Percentiles rank a stretch among this genome's conserved stretches.
These are phyloP conservation scores for Salvator merianae DNA, from an alignment of 2,113 vertebrate species.

Conservation along the genomic window DNA sequence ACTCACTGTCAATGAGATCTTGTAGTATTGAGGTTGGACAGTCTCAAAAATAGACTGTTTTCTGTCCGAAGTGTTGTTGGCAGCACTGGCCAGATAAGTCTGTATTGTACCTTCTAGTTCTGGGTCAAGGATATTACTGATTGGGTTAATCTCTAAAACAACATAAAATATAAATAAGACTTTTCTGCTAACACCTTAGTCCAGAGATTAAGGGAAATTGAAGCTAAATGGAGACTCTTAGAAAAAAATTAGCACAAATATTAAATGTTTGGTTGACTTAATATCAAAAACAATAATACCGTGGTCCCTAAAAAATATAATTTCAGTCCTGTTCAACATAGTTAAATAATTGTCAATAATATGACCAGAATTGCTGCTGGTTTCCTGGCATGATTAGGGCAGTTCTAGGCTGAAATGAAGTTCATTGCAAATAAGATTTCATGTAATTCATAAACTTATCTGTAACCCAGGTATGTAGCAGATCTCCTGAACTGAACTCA, in stretches of 20 bases:
- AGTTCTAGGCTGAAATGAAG: too few species aligned
- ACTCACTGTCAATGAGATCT: background rate
- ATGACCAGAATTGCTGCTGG: background rate
- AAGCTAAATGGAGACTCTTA: background rate
- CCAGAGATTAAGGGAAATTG: background rate
- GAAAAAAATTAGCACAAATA: background rate
- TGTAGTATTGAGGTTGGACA: background rate
- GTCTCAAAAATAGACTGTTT: background rate
- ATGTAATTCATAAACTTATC: background rate
- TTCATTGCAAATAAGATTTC: background rate
- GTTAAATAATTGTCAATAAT: background rate
- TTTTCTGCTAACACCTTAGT: background rate
- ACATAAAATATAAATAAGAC: background rate
- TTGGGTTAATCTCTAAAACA: background rate
- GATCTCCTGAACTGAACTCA: background rate
- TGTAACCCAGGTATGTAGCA: background rate
- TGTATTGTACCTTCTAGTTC: background rate
- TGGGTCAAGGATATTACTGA: background rate
- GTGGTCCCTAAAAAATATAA: too few species aligned
- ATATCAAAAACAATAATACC: too few species aligned
- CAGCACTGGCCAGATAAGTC: background rate
- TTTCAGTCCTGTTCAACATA: too few species aligned
- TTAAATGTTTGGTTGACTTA: background rate
- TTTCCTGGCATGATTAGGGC: background rate
- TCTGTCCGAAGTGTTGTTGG: background rate